phyloP scores from a whole-genome alignment of 2,888 invertebrate species.

The Metalampra italica region DNA sequence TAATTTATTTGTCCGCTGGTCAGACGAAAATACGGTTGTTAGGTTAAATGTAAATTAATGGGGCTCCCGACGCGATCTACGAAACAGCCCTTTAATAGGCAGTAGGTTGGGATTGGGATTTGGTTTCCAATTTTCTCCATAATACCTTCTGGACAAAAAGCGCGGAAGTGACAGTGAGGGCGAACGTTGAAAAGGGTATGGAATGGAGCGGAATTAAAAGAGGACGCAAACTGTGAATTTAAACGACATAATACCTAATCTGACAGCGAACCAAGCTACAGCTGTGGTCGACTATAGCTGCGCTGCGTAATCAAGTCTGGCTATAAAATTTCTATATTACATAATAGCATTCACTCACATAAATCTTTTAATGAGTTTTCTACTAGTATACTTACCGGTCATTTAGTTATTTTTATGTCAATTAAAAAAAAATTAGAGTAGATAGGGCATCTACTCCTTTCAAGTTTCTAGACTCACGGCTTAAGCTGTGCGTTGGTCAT shows the following conservation, averaged over 20 bases:
- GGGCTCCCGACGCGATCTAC: background rate
- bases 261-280: background rate
- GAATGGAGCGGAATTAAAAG: conserved; percentile 29
- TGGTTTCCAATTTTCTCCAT: conserved; percentile 3
- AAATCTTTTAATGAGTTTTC: too few relatives aligned
- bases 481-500: too few relatives aligned
- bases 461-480: too few relatives aligned
- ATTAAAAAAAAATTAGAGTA: too few relatives aligned
- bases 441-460: too few relatives aligned
- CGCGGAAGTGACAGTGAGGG: conserved; percentile 27
- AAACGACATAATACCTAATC: conserved; percentile 20
- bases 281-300: background rate
- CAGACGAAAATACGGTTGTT: too few relatives aligned
- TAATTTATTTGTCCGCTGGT: too few relatives aligned
- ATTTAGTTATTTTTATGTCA: too few relatives aligned
- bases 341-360: too few relatives aligned
- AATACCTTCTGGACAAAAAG: conserved; percentile 18
- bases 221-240: conserved; percentile 27
- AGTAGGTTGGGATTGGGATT: background rate
- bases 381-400: too few relatives aligned
- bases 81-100: background rate
- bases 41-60: too few relatives aligned
- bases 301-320: background rate
- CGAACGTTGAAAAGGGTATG: conserved; percentile 34
- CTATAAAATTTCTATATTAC: too few relatives aligned